A percentile compares a stretch with the other conserved stretches of the same genome.
Evolutionary conservation across 2,113 vertebrate genomes (phyloP).

Genomic region (Hippocampus comes): DNA sequence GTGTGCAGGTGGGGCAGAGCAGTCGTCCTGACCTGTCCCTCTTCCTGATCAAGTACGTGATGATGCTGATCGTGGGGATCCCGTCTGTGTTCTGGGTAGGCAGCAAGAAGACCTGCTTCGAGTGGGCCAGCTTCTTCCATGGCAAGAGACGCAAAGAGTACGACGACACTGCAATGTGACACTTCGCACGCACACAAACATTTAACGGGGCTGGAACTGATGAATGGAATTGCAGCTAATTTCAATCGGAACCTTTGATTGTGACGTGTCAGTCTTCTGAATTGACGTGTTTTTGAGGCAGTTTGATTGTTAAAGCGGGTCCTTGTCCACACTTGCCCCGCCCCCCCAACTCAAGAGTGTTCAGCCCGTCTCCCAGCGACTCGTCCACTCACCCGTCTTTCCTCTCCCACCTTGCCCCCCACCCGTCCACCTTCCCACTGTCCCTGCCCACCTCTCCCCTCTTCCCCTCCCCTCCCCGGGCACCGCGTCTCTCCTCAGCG

Average conservation of each 20-base stretch:
- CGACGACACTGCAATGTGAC: constrained; percentile 39
- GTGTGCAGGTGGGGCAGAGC: constrained; percentile 79
- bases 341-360: constrained; percentile 56
- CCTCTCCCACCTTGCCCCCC: constrained; percentile 29
- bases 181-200: not conserved
- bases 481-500: constrained; percentile 34
- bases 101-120: constrained; percentile 98
- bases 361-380: constrained; percentile 63
- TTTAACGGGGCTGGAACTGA: too few relatives aligned
- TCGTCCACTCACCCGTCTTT: constrained; percentile 53
- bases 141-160: constrained; percentile 93
- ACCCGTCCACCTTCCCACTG: not conserved
- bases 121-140: constrained; percentile 97
- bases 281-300: not conserved
- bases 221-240: too few relatives aligned
- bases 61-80: constrained; percentile 94
- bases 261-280: not conserved
- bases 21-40: constrained; percentile 86
- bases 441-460: constrained; percentile 6
- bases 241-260: too few relatives aligned
- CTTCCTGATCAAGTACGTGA: constrained; percentile 94
- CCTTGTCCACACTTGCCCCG: constrained; percentile 41
- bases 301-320: constrained; percentile 39
- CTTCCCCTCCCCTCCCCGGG: not conserved
- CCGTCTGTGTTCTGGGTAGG: constrained; percentile 98